phyloP scores from a whole-genome alignment of 2,113 vertebrate genomes.

The Lonchura striata region DNA sequence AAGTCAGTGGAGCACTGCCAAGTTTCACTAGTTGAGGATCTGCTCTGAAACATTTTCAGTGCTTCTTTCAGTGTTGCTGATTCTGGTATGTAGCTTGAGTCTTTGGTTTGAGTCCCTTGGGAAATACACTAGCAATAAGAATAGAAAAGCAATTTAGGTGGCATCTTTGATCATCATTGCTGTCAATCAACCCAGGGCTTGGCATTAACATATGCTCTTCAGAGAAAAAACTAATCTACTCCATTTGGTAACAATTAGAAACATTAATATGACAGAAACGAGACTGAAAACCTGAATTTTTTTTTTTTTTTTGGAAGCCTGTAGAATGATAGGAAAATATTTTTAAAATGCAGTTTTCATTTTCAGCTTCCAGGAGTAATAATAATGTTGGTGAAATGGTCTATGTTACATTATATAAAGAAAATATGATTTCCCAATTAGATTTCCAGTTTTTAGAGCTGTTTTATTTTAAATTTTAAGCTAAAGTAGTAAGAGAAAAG shows the following conservation, averaged over 20 bases:
- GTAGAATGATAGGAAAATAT: not conserved
- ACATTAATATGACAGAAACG: constrained; percentile 31
- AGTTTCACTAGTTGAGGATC: constrained; percentile 54
- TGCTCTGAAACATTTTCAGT: constrained; percentile 58
- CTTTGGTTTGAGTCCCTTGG: constrained; percentile 52
- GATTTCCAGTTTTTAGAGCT: not conserved
- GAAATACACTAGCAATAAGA: constrained; percentile 51
- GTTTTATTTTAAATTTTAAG: not conserved
- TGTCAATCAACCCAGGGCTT: constrained; percentile 49
- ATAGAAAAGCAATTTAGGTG: constrained; percentile 62
- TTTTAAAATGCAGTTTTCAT: not conserved
- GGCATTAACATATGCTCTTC: constrained; percentile 62
- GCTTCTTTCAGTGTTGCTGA: constrained; percentile 52
- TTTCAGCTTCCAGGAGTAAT: not conserved
- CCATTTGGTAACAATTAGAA: constrained; percentile 57
- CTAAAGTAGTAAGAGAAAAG: not conserved
- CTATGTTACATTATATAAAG: not conserved
- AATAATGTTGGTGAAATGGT: not conserved
- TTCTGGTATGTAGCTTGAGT: constrained; percentile 23
- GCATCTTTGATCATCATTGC: constrained; percentile 52
- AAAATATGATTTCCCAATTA: not conserved
- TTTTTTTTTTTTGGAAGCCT: not conserved
- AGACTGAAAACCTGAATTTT: not conserved
- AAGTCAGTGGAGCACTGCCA: constrained; percentile 58
- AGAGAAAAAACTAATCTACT: constrained; percentile 59